Base-by-base conservation (phyloP, 2,888 invertebrate genomes). In the Lasioglossum leucozonium region DNA sequence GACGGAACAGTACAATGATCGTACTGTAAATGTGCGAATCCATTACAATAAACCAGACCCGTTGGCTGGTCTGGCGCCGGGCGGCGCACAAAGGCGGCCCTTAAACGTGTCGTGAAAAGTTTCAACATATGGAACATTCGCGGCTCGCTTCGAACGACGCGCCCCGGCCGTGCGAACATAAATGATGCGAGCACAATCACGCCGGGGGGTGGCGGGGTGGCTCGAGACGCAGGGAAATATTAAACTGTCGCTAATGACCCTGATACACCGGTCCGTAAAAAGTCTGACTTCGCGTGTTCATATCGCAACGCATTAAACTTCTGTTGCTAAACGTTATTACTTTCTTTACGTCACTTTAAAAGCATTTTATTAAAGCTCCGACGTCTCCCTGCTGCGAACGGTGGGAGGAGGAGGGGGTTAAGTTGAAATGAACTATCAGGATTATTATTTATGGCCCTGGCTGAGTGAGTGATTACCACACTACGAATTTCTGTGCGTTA, bases 51-150 rank as follows among this genome's bases (percentile, higher is more conserved):
- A 87, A 84, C 51, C 79, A 80, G 74, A 73, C 51, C 62, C 84
- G 65, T 75, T 73, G 78, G 67, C 40, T 71, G 72, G 84, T 87
- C 89, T 88, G 89, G 89, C 88, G 88, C 84, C 87, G 78, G 37
- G 76, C 10, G 42, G 13, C 16, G 44, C 16, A 88, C 84, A 88
- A 88, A 86, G 84, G 55, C 55, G 67, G 73, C 75, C 79, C 89
- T 88, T 78, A 88, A 82, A 74, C 67, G 34, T 80, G 75, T 82
- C 88, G 75, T 44, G 51, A 76, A 84, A 80, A 72, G 72, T 80
- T 67, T 69, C 81, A 69, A 85, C 89, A 89, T 87, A 86, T 82
- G 81, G 85, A 74, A 71, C 77, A 85, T 86, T 86, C 79, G 79
- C 85, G 77, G 83, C 22, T 42, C 37, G 6, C 47, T 18, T 30